Base-by-base conservation (phyloP, 2,113 vertebrate species). In the Aphyosemion australe region DNA sequence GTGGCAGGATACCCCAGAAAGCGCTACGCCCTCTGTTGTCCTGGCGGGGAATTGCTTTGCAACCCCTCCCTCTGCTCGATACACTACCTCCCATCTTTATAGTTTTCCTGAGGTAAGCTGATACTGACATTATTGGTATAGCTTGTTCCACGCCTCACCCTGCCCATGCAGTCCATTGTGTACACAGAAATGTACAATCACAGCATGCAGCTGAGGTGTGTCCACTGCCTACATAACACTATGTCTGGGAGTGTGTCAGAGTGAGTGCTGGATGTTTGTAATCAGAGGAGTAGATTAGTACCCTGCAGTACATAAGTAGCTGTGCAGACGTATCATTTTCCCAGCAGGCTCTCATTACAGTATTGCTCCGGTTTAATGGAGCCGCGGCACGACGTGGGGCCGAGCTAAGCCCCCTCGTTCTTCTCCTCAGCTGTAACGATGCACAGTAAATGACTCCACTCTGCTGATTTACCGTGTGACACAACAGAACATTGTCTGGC, bases 261-360 rank as follows among this genome's bases (percentile, higher is more conserved):
- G 66, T 69, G 66, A 67, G 77, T 56, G 75, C 72, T 78, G 69
- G 73, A 66, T 83, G 86, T 84, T 83, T 84, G 89, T 88, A 90
- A 92, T 84, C 81, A 88, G 73, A 88, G 84, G 51, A 80, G 84
- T 78, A 91, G 90, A 91, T 92, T 91, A 87, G 87, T 90, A 89
- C 83, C 82, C 82, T 89, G 68, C 67, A 73, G 81, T 85, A 71
- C 78, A 73, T 81, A 80, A 84, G 85, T 79, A 80, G 87, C 81
- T 68, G 73, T 77, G 53, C 65, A 90, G 82, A 83, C 83, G 43
- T 92, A 86, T 91, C 51, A 92, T 91, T 92, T 90, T 85, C 89
- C 72, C 87, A 89, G 85, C 85, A 83, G 83, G 85, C 83, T 90
- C 76, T 92, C 84, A 91, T 92, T 92, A 90, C 67, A 72, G 78